These are phyloP conservation scores for Metellina segmentata DNA, from an alignment of 2,888 invertebrate species.

Conservation along the genomic window DNA sequence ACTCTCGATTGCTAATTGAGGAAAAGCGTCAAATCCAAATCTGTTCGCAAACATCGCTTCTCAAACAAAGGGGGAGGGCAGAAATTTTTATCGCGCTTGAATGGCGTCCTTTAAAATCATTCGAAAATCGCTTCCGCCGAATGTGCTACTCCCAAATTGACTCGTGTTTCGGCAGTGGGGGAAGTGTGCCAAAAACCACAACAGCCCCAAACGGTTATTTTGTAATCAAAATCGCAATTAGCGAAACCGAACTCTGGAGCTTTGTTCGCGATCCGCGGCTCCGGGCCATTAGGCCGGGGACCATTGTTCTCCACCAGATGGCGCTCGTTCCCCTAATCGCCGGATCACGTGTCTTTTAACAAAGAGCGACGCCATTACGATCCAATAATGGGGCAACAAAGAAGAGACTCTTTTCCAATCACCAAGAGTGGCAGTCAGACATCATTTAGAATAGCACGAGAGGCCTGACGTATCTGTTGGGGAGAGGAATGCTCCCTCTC, in stretches of 20 bases:
- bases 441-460: constrained; percentile 2
- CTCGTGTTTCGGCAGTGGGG: no score
- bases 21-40: no score
- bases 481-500: no score
- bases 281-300: background rate
- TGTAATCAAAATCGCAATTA: constrained; percentile 36
- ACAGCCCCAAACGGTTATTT: constrained; percentile 22
- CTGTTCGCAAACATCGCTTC: no score
- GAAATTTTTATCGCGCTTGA: no score
- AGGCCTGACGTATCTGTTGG: background rate
- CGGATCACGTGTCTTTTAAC: constrained; percentile 15
- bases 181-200: background rate
- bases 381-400: constrained; percentile 22
- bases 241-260: background rate
- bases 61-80: no score
- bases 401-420: constrained; percentile 17
- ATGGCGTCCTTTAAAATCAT: no score
- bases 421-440: constrained; percentile 23
- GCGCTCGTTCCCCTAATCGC: background rate
- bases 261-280: background rate
- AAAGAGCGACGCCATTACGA: constrained; percentile 29
- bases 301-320: constrained; percentile 3
- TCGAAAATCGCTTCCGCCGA: no score
- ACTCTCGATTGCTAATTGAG: no score
- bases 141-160: no score